Conservation (phyloP, 1,140 invertebrate genomes). For the Leptonema lineaticorne region DNA sequence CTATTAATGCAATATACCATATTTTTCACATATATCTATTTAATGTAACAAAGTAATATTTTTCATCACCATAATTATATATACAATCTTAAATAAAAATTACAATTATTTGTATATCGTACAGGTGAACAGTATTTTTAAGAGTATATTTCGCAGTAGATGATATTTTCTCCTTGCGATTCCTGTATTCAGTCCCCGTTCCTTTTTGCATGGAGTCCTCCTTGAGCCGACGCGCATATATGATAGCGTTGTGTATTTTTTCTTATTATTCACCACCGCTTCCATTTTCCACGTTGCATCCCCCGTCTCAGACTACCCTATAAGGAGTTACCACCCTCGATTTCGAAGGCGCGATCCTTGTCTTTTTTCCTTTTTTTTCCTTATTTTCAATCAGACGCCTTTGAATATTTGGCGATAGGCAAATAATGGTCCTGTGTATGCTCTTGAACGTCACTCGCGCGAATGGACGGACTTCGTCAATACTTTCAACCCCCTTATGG, state of each 20-base stretch:
- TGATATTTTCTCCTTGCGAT: background rate
- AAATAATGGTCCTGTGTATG: conserved; percentile 39
- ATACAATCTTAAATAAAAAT: too few species aligned
- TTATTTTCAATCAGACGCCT: conserved; percentile 43
- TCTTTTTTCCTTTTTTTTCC: too few species aligned
- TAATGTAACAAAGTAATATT: too few species aligned
- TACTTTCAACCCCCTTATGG: conserved; percentile 20
- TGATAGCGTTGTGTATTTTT: conserved; percentile 31
- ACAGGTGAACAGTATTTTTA: too few species aligned
- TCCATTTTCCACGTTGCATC: conserved; percentile 9
- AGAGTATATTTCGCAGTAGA: too few species aligned
- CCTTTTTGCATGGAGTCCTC: conserved; percentile 28
- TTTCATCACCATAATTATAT: too few species aligned
- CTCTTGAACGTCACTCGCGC: background rate
- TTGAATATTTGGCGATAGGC: conserved; percentile 43
- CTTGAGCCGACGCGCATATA: conserved; percentile 28
- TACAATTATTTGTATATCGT: too few species aligned
- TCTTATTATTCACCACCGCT: conserved; percentile 38
- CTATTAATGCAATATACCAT: too few species aligned
- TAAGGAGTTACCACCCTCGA: conserved; percentile 2
- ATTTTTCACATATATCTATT: too few species aligned
- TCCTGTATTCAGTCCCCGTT: conserved; percentile 15
- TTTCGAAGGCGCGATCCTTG: conserved; percentile 12
- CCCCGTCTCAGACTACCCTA: background rate
- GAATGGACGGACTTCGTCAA: conserved; percentile 19